phyloP scores from a whole-genome alignment of 2,888 invertebrate species.

The Clistopyga incitator region DNA sequence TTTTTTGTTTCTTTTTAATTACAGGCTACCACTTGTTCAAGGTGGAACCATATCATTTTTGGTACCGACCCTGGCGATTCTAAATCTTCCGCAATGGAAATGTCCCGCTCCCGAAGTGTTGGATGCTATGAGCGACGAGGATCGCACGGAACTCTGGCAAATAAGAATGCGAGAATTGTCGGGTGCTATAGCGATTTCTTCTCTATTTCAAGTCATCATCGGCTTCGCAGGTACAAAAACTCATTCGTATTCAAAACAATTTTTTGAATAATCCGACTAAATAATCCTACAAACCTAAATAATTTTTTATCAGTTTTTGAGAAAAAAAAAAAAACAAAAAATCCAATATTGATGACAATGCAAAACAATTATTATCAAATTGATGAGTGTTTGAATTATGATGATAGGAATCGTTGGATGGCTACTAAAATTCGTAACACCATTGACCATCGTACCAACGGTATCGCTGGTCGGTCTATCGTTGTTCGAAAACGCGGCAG shows the following conservation, averaged over 20 bases:
- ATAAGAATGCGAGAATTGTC: slow-evolving; percentile 92
- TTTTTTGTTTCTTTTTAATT: slow-evolving; percentile 8
- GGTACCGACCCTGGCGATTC: slow-evolving; percentile 91
- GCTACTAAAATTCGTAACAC: slow-evolving; percentile 91
- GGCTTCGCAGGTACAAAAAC: slow-evolving; percentile 85
- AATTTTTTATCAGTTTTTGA: background rate
- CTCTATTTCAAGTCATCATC: slow-evolving; percentile 90
- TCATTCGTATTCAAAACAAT: background rate
- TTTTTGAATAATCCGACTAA: background rate
- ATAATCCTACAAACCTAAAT: background rate
- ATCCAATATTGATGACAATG: no score
- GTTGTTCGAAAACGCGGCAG: slow-evolving; percentile 92
- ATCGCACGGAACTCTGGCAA: slow-evolving; percentile 89
- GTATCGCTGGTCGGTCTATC: slow-evolving; percentile 93
- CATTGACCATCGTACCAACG: slow-evolving; percentile 93
- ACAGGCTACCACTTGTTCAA: slow-evolving; percentile 90
- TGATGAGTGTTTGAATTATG: background rate
- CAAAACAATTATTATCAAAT: background rate
- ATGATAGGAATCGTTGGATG: slow-evolving; percentile 89
- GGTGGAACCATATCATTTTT: slow-evolving; percentile 93
- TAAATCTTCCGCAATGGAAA: slow-evolving; percentile 89
- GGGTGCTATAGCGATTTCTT: slow-evolving; percentile 92
- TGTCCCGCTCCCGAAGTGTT: slow-evolving; percentile 87
- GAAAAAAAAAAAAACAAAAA: no score
- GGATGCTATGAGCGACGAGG: slow-evolving; percentile 85